phyloP scores from a whole-genome alignment of 2,888 invertebrate species.

The Cheilosia urbana region DNA sequence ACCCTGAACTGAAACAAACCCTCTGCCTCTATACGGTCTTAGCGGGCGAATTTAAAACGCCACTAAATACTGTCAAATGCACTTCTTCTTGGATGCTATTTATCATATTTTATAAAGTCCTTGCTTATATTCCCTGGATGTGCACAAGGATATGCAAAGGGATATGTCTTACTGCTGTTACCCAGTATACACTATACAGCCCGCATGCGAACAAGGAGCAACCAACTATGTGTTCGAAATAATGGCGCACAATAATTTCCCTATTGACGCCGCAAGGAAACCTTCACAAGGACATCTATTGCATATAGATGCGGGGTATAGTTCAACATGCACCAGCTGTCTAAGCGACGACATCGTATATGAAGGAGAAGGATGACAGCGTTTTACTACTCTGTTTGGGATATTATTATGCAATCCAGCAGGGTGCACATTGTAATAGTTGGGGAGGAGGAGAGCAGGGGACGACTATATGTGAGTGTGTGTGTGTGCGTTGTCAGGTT shows the following conservation, averaged over 20 bases:
- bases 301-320: slow-evolving; percentile 24
- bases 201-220: slow-evolving; percentile 13
- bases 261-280: slow-evolving; percentile 59
- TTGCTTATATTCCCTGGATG: slow-evolving; percentile 47
- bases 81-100: slow-evolving; percentile 57
- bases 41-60: slow-evolving; percentile 43
- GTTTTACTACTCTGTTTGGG: slow-evolving; percentile 36
- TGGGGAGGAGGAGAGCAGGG: not conserved
- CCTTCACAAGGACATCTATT: slow-evolving; percentile 49
- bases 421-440: slow-evolving; percentile 38
- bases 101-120: slow-evolving; percentile 74
- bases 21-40: slow-evolving; percentile 20
- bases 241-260: slow-evolving; percentile 58
- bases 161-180: slow-evolving; percentile 46
- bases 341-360: slow-evolving; percentile 20
- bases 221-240: slow-evolving; percentile 41
- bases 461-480: not conserved
- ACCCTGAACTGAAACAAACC: not conserved
- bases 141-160: slow-evolving; percentile 55
- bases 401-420: slow-evolving; percentile 60
- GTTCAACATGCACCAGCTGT: slow-evolving; percentile 22
- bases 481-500: not conserved
- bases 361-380: slow-evolving; percentile 37
- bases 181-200: slow-evolving; percentile 2
- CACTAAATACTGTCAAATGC: slow-evolving; percentile 65